Conservation (phyloP, 2,797 vertebrate species). For the Phoeniculus purpureus region DNA sequence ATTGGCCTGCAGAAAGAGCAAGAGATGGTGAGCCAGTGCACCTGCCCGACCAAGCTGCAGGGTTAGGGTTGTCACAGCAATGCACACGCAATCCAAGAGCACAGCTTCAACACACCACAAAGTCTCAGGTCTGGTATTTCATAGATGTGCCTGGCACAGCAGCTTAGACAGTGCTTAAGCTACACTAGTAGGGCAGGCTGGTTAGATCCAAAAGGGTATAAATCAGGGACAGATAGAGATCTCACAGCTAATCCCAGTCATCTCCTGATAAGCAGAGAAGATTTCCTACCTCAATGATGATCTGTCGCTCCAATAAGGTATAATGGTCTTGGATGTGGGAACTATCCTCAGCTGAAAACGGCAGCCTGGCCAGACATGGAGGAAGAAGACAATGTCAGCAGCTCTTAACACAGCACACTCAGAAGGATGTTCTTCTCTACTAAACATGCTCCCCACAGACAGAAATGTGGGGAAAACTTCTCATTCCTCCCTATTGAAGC, state of each 20-base stretch:
- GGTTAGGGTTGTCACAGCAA: not conserved
- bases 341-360: constrained; percentile 89
- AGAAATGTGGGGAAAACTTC: not conserved
- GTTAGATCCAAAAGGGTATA: not conserved
- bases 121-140: not conserved
- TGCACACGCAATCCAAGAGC: not conserved
- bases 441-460: not conserved
- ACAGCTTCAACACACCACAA: not conserved
- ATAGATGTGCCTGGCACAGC: not conserved
- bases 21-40: not conserved
- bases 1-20: constrained; percentile 76
- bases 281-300: constrained; percentile 91
- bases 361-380: constrained; percentile 76
- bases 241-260: not conserved
- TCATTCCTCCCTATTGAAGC: not conserved
- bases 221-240: not conserved
- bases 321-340: constrained; percentile 91
- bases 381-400: not conserved
- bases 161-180: not conserved
- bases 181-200: not conserved
- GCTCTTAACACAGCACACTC: not conserved
- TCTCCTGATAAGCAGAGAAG: not conserved
- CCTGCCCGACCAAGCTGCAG: not conserved
- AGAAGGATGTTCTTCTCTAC: not conserved
- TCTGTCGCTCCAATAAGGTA: constrained; percentile 93